Percentiles rank a stretch among this genome's conserved stretches.
Conservation (phyloP, 1,140 invertebrate genomes). For the Drosophila busckii region DNA sequence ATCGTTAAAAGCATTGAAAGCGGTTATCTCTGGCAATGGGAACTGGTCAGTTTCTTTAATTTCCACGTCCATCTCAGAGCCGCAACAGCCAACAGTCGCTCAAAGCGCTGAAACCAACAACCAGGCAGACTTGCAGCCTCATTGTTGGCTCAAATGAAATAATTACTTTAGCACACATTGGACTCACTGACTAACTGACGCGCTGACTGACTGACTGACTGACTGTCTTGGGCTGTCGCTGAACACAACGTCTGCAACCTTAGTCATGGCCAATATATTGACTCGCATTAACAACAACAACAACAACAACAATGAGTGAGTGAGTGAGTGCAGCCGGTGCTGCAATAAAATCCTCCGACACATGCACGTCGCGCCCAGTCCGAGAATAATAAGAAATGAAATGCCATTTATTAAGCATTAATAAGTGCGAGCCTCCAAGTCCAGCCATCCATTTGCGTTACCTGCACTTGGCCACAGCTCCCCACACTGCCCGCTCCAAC, state of each 20-base stretch:
- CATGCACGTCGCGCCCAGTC: constrained; percentile 56
- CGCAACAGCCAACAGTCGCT: constrained; percentile 36
- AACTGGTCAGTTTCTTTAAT: constrained; percentile 65
- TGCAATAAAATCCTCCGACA: constrained; percentile 68
- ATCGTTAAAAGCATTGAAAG: constrained; percentile 59
- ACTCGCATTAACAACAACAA: constrained; percentile 68
- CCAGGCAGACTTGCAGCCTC: constrained; percentile 63
- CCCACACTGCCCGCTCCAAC: constrained; percentile 1
- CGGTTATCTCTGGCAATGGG: constrained; percentile 33
- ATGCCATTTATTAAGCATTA: constrained; percentile 79
- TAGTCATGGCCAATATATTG: constrained; percentile 75
- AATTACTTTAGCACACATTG: constrained; percentile 72
- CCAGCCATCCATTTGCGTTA: constrained; percentile 65
- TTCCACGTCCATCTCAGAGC: constrained; percentile 70
- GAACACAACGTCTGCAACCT: constrained; percentile 44
- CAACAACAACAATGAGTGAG: constrained; percentile 29
- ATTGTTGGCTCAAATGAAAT: constrained; percentile 77
- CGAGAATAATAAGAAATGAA: constrained; percentile 78
- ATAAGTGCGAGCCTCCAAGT: constrained; percentile 72
- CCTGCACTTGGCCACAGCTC: constrained; percentile 35
- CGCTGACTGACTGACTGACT: constrained; percentile 29
- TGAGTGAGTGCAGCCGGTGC: constrained; percentile 15
- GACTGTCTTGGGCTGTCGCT: neutral
- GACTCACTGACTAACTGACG: constrained; percentile 27
- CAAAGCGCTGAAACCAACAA: constrained; percentile 17